These are phyloP conservation scores for Tragopan temminckii DNA, from an alignment of 2,797 vertebrate genomes.

Conservation along the genomic window DNA sequence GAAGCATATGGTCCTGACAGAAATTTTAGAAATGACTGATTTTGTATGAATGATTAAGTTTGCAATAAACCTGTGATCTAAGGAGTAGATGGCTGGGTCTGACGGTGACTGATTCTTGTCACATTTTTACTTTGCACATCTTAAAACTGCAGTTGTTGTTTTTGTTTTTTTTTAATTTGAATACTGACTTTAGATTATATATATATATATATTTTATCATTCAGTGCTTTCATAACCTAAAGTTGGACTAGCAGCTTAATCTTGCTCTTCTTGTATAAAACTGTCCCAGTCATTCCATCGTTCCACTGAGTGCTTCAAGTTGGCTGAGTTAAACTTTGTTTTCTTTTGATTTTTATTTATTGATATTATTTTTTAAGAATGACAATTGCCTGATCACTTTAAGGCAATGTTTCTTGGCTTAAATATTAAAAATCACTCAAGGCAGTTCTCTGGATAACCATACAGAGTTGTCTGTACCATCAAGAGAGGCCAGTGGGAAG, in stretches of 20 bases:
- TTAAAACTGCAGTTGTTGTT: background rate
- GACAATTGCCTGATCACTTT: background rate
- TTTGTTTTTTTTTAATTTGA: background rate
- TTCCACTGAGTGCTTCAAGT: background rate
- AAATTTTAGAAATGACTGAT: conserved; percentile 60
- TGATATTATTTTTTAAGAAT: background rate
- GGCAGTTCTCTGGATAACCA: background rate
- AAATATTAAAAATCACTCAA: background rate
- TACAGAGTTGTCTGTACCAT: background rate
- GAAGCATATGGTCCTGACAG: conserved; percentile 14
- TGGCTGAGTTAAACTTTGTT: background rate
- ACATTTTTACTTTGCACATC: background rate
- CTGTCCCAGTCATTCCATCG: background rate
- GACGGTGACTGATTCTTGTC: background rate
- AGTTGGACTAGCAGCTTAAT: background rate
- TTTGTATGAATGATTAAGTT: background rate
- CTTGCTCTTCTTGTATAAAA: background rate
- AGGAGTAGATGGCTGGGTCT: background rate
- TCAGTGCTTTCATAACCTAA: background rate
- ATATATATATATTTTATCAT: too few species aligned
- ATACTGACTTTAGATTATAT: background rate
- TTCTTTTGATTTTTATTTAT: background rate
- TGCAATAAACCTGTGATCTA: background rate
- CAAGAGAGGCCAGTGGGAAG: background rate
- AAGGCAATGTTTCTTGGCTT: background rate